Evolutionary conservation across 1,140 invertebrate genomes (phyloP), one percentile per base, ranked within the genome.

Genomic region (Chironomus striatipennis): DNA sequence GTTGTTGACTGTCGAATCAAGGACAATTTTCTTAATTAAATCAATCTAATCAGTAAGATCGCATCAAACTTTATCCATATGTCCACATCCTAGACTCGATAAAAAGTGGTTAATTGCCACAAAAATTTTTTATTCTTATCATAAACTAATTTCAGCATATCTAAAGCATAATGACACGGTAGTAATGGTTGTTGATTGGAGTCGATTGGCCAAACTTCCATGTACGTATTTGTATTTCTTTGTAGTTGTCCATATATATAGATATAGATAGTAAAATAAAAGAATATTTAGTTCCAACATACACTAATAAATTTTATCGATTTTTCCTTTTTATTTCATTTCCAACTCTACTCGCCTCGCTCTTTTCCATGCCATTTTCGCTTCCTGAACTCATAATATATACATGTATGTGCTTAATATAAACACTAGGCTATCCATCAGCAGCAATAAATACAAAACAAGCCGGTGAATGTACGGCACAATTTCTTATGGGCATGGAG

Each of bases 111-210:
- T 34, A 34, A 34, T 34, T 34, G 15, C 47, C 12, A 57, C 15
- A 57, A 57, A 57, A 15, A 5, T 57, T 57, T 57, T 57, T 5
- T 57, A n/a, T 57, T n/a, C n/a, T 57, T 57, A 57, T 57, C n/a
- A 57, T 57, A 34, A 34, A 34, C 24, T 34, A 34, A 34, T 57
- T 57, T 12, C 47, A 57, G 47, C 47, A 57, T 57, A 57, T 57
- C n/a, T 57, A 57, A 57, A 57, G 47, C 47, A 57, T 57, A n/a
- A 57, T n/a, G 47, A 79, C 15, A 77, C 80, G 74, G 80, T 83
- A 77, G 81, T 87, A 75, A 81, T 83, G 77, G 77, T 81, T 76
- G 84, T 86, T 79, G 83, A 87, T 81, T 86, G 88, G 83, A 83
- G 83, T 78, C 77, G 79, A 0, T 76, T 86, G 17, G 80, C 83